phyloP scores from a whole-genome alignment of 2,797 vertebrate genomes.

The Triplophysa bombifrons region DNA sequence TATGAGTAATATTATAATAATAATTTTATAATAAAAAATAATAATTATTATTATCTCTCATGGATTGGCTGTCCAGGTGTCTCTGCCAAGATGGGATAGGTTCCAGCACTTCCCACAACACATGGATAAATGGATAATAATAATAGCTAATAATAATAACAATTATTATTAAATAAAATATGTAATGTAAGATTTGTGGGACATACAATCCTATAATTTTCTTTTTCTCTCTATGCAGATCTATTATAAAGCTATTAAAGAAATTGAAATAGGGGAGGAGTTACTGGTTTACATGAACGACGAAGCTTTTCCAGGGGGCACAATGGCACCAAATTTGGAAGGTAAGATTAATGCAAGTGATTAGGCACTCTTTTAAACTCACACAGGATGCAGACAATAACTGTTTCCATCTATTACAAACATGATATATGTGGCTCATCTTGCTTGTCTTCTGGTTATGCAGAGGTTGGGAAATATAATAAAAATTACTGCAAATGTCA shows the following conservation, averaged over 20 bases:
- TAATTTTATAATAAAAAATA: too few species aligned
- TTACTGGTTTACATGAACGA: constrained; percentile 95
- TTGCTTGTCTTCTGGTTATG: not conserved
- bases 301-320: constrained; percentile 88
- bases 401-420: not conserved
- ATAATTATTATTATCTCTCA: too few species aligned
- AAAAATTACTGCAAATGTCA: not conserved
- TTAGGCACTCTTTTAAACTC: constrained; percentile 87
- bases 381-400: constrained; percentile 64
- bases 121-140: not conserved
- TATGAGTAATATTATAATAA: too few species aligned
- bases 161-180: not conserved
- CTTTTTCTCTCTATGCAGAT: constrained; percentile 74
- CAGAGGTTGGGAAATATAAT: not conserved
- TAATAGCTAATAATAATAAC: not conserved
- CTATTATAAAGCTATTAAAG: constrained; percentile 96
- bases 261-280: constrained; percentile 95
- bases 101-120: too few species aligned
- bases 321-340: constrained; percentile 92
- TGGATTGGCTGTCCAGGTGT: too few species aligned
- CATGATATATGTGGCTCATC: constrained; percentile 11
- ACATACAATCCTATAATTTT: not conserved
- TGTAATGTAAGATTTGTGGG: not conserved
- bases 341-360: constrained; percentile 89
- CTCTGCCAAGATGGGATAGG: too few species aligned